Base-by-base conservation (phyloP, 2,113 vertebrate species). In the Cathartes aura region DNA sequence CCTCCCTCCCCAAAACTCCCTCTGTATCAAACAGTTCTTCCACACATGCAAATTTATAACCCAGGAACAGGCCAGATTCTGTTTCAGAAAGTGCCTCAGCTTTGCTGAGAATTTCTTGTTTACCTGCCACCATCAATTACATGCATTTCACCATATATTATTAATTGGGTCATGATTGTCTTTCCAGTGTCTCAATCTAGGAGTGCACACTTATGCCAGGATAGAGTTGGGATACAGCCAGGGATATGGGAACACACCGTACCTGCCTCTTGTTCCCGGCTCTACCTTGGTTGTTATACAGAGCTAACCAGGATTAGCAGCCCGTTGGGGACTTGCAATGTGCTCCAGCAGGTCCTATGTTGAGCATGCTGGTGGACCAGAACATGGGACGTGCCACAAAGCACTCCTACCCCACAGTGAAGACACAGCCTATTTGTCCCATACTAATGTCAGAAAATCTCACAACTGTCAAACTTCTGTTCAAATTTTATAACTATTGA, bases 271-370 rank as follows among this genome's bases (percentile, higher is more conserved):
- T 26, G 15, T 34, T 81, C 38, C 21, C 1, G 3, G 29, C 29
- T 53, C 17, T 59, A 20, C 23, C 27, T 70, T 59, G 32, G 38
- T 40, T 19, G 12, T 43, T 38, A 24, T 1, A n/a, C 15, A 63
- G 38, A 58, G 7, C 47, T 58, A 24, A 67, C 36, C 27, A 72
- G 62, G 42, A 71, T 36, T 60, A 45, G 55, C 76, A 92, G 50
- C n/a, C 24, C 0, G 0, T 0, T n/a, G 43, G 29, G 43, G 7
- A 18, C 9, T 21, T 66, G 50, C 15, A 45, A 4, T 7, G 26
- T 36, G 29, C 53, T 86, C 21, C 55, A 26, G 27, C 48, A 74
- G 56, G 21, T 87, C 27, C 45, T 30, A 0, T 8, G 23, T 55
- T 80, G 53, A 62, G 48, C 15, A 7, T 16, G 3, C 20, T 58